Evolutionary conservation across 2,113 vertebrate genomes (phyloP), one percentile per base, ranked within the genome.

Genomic region (Litocranius walleri): DNA sequence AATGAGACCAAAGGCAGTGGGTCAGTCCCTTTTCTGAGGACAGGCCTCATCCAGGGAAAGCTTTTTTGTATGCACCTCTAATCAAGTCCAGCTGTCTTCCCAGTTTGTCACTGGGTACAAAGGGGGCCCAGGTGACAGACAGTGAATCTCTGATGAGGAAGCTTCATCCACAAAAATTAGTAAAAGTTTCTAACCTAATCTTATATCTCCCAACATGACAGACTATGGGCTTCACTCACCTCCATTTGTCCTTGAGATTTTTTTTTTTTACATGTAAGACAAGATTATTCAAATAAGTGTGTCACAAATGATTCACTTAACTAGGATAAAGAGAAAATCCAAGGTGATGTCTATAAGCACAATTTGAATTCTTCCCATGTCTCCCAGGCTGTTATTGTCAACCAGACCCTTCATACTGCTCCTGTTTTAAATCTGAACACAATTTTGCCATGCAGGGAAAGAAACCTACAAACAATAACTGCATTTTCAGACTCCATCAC

Each of bases 401-500:
- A 74, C 40, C 36, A 86, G 89, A 97, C 17, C 43, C 67, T 40
- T 23, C 90, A 25, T 30, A 74, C 43, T 71, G 27, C 14, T 97
- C 71, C 36, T 67, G n/a, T 91, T 82, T 88, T 88, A 80, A 98
- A 97, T 94, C 90, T 95, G 77, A 98, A 15, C 5, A 33, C 19
- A 59, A 59, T 33, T 98, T 98, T 96, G 7, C 59, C 48, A 82
- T 50, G 62, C 77, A 97, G 50, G 30, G 92, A 97, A 98, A 97
- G 91, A 74, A 98, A 93, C 6, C 19, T 77, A 89, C 33, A 67
- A 40, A 94, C 56, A 97, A 94, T 98, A 98, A 98, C 97, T 74
- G 62, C 95, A 90, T 96, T 97, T 95, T 85, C 94, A 94, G 82
- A 8, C 13, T 94, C 85, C 96, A 95, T 98, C 98, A 98, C 95